Evolutionary conservation across 2,888 invertebrate species (phyloP), one percentile per base, ranked within the genome.

Genomic region (Pycnomerus fuliginosus): DNA sequence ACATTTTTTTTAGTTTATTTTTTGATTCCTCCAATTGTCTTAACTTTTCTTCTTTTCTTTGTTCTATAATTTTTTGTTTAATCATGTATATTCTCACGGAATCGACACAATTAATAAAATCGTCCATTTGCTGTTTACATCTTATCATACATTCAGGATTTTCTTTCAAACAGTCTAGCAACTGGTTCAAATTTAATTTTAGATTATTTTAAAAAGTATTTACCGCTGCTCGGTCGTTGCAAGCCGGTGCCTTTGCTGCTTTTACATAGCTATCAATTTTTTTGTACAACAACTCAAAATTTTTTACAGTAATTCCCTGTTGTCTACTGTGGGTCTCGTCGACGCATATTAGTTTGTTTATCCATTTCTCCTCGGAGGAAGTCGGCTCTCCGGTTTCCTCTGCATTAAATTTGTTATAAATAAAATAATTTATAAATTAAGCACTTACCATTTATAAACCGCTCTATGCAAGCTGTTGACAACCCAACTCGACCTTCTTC

Each of bases 271-370:
- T 34, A 16, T 62, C 61, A 10, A 62, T 37, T 37, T 47, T 34
- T n/a, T 53, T 52, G 2, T 55, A 31, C 20, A 64, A 43, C 24
- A 52, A 47, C 16, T 63, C 45, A 39, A 67, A 58, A 33, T 43
- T 45, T 30, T 56, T 53, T 13, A 52, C 4, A 1, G 58, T 60
- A n/a, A 69, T 73, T 69, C 77, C 77, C 38, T 67, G 71, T 50
- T 68, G 65, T 49, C 74, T 71, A 0, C 77, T 74, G 56, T 79
- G 79, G 13, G 56, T 70, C 11, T 78, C 77, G 48, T 79, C 79
- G 57, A 78, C 55, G 32, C 73, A 72, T 47, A 53, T 56, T 23
- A 64, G 40, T 45, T 45, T 45, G 5, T 11, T 3, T 8, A 17
- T 34, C 40, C 45, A 40, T n/a, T 31, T 16, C 12, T 45, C 25